Conservation (phyloP, 2,113 vertebrate species). For the Fregata magnificens region DNA sequence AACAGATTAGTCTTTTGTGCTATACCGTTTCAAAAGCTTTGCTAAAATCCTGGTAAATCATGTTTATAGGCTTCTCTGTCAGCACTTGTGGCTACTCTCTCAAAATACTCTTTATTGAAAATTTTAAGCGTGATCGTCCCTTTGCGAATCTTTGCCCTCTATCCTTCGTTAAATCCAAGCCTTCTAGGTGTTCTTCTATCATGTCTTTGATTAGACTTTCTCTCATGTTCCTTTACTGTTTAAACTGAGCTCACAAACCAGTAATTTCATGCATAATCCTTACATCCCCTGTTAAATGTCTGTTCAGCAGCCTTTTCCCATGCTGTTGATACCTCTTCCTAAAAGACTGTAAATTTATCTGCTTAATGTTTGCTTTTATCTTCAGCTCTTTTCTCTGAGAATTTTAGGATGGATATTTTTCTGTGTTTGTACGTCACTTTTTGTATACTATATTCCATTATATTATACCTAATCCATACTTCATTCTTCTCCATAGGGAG, state of each 20-base stretch:
- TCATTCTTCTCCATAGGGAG: neutral
- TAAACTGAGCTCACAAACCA: conserved; percentile 24
- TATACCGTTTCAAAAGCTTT: neutral
- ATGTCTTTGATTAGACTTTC: conserved; percentile 9
- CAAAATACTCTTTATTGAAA: conserved; percentile 39
- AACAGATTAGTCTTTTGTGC: conserved; percentile 42
- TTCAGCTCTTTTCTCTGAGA: neutral
- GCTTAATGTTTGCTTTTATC: neutral
- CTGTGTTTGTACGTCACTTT: neutral
- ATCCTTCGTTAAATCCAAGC: conserved; percentile 23
- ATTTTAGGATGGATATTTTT: neutral
- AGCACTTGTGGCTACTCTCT: conserved; percentile 13
- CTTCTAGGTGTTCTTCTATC: conserved; percentile 11
- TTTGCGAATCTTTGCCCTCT: conserved; percentile 9
- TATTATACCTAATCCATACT: neutral
- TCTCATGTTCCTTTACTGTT: neutral
- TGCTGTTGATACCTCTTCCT: neutral
- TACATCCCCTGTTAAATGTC: neutral
- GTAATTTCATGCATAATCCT: conserved; percentile 17
- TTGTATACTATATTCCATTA: neutral
- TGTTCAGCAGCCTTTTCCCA: conserved; percentile 7
- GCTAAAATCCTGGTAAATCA: conserved; percentile 50
- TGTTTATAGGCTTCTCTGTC: neutral
- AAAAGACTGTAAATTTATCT: neutral
- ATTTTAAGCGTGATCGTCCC: conserved; percentile 15